Conservation (phyloP, 2,113 vertebrate species). For the Murina feae region DNA sequence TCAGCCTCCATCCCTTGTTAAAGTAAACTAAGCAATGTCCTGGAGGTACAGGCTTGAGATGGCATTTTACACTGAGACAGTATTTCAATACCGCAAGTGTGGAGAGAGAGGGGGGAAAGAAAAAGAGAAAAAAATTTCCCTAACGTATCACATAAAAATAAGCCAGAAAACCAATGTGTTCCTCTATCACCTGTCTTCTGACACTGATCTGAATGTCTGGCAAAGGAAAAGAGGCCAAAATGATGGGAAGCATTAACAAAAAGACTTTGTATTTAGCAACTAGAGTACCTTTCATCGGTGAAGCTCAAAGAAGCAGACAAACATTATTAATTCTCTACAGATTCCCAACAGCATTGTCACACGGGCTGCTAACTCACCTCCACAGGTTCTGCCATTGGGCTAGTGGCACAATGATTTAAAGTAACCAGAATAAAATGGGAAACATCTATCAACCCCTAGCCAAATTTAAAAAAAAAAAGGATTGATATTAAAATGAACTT, state of each 20-base stretch:
- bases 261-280: neutral
- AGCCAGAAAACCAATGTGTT: neutral
- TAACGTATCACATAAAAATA: neutral
- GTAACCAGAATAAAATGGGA: neutral
- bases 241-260: neutral
- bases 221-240: slow-evolving; percentile 9
- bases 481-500: neutral
- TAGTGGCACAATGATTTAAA: neutral
- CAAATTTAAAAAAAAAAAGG: neutral
- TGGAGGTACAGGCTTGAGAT: neutral
- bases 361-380: neutral
- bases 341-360: neutral
- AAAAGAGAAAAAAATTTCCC: neutral
- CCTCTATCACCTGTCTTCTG: neutral
- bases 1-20: neutral
- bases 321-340: neutral
- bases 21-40: neutral
- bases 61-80: accelerated
- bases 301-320: neutral
- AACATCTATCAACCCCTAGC: neutral
- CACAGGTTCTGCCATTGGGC: neutral
- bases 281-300: neutral
- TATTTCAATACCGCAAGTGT: neutral
- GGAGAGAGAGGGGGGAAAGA: neutral
- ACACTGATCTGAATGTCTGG: slow-evolving; percentile 9